phyloP scores from a whole-genome alignment of 35 echinoderm and acorn worm genomes.

The Hemicentrotus pulcherrimus region DNA sequence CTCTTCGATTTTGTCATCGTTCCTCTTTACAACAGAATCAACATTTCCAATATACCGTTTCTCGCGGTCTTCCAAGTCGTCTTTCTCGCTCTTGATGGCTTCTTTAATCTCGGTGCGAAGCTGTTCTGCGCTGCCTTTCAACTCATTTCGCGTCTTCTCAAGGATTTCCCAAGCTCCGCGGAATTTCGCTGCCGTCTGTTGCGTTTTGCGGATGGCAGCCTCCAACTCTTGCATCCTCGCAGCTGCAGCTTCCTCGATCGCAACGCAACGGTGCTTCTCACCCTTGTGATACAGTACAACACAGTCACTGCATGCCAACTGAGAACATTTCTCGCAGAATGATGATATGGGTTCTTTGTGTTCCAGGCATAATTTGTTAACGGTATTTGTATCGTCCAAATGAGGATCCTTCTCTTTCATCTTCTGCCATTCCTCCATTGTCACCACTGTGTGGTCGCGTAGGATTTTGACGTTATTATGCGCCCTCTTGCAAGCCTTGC shows the following conservation, averaged over 20 bases:
- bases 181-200: conserved; percentile 85
- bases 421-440: conserved; percentile 63
- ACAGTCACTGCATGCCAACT: conserved; percentile 65
- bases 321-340: conserved; percentile 65
- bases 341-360: conserved; percentile 63
- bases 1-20: conserved; percentile 57
- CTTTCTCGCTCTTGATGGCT: conserved; percentile 74
- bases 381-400: conserved; percentile 17
- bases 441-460: conserved; percentile 60
- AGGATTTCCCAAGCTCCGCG: conserved; percentile 83
- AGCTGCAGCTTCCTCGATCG: conserved; percentile 59
- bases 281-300: conserved; percentile 68
- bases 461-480: conserved; percentile 80
- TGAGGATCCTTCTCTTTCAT: conserved; percentile 38
- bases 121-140: conserved; percentile 66
- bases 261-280: conserved; percentile 35
- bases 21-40: conserved; percentile 57
- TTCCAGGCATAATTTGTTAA: conserved; percentile 54
- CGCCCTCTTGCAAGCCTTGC: conserved; percentile 69
- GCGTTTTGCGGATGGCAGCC: conserved; percentile 48
- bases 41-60: conserved; percentile 72
- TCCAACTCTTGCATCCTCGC: conserved; percentile 56
- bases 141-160: conserved; percentile 61
- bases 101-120: conserved; percentile 65
- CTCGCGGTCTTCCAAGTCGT: conserved; percentile 64